These are phyloP conservation scores for Zaprionus nigranus DNA, from an alignment of 1,140 invertebrate genomes.

Conservation along the genomic window DNA sequence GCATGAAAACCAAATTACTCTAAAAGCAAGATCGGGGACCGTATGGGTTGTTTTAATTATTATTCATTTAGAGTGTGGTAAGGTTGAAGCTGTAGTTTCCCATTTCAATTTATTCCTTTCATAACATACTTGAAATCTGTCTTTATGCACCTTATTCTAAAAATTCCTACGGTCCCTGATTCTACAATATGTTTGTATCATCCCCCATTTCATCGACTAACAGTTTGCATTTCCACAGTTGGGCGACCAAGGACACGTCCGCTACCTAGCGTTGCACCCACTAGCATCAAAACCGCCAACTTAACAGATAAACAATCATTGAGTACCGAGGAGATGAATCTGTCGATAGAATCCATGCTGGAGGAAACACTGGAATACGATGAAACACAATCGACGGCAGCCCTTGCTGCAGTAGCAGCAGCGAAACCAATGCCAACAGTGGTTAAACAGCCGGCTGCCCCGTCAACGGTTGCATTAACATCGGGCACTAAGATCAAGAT, in stretches of 20 bases:
- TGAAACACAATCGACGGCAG: conserved; percentile 24
- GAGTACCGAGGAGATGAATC: conserved; percentile 76
- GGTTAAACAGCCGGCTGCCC: conserved; percentile 23
- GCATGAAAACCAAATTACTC: not conserved
- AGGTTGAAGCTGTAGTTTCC: not conserved
- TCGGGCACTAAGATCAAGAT: conserved; percentile 77
- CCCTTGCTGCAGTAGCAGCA: not conserved
- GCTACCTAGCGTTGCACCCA: conserved; percentile 45
- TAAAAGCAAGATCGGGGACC: conserved; percentile 20
- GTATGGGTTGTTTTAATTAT: conserved; percentile 24
- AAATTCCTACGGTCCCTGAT: conserved; percentile 41
- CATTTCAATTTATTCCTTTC: not conserved
- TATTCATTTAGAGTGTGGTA: not conserved
- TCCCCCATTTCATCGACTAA: conserved; percentile 65
- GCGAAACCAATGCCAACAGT: conserved; percentile 14
- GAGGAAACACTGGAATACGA: conserved; percentile 64
- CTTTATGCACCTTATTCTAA: not conserved
- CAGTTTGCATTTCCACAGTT: conserved; percentile 62
- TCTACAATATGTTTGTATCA: conserved; percentile 30
- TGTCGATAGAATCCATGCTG: conserved; percentile 79
- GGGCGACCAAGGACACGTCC: conserved; percentile 85
- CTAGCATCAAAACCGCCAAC: conserved; percentile 32
- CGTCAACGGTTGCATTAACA: conserved; percentile 47
- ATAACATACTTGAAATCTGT: not conserved
- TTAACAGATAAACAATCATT: conserved; percentile 32